These are phyloP conservation scores for Istiophorus platypterus DNA, from an alignment of 2,113 vertebrate genomes.

Conservation along the genomic window DNA sequence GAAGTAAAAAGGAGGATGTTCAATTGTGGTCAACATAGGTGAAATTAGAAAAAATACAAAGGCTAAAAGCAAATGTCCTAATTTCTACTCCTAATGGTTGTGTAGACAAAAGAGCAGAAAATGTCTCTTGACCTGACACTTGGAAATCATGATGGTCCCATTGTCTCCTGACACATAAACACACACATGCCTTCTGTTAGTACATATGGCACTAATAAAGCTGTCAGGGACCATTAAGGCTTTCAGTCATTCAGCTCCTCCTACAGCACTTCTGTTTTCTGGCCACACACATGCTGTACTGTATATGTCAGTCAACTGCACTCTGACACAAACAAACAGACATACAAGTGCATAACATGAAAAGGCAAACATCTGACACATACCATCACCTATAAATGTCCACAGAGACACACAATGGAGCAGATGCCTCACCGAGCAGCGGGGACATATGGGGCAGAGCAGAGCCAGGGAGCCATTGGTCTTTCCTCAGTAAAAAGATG, in stretches of 20 bases:
- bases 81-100: not conserved
- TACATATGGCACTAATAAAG: not conserved
- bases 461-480: not conserved
- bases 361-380: not conserved
- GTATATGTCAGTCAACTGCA: not conserved
- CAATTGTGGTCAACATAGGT: not conserved
- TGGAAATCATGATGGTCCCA: not conserved
- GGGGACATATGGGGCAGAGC: not conserved
- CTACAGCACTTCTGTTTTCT: not conserved
- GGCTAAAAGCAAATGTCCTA: not conserved
- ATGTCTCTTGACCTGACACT: constrained; percentile 16
- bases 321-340: constrained; percentile 13
- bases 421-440: not conserved
- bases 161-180: constrained; percentile 3
- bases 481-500: not conserved
- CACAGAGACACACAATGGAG: constrained; percentile 4
- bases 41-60: not conserved
- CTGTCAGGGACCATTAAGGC: constrained; percentile 18
- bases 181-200: not conserved
- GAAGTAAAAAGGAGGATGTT: not conserved
- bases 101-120: not conserved
- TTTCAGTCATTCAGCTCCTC: not conserved
- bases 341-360: not conserved
- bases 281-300: not conserved
- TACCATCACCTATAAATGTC: not conserved